phyloP scores from a whole-genome alignment of 2,888 invertebrate species.

The Ichneumoninae sp. region DNA sequence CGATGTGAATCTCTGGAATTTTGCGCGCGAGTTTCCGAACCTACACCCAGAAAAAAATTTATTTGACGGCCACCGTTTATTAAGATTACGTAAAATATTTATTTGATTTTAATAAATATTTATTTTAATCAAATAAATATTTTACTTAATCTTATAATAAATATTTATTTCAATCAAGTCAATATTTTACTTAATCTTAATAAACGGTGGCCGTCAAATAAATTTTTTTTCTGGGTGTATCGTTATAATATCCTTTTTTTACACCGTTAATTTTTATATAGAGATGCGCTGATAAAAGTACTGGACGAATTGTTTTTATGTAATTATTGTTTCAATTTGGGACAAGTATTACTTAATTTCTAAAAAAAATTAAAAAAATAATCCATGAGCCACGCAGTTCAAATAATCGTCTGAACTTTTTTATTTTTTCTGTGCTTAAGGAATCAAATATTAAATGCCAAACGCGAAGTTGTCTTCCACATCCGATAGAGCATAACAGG shows the following conservation, averaged over 20 bases:
- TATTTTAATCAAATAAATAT: no score
- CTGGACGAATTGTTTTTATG: neutral
- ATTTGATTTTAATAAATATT: no score
- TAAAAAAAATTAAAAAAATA: no score
- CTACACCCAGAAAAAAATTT: no score
- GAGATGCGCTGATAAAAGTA: neutral
- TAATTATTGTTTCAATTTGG: neutral
- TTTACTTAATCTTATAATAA: no score
- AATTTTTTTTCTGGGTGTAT: neutral
- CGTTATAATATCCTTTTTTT: neutral
- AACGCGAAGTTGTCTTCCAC: neutral
- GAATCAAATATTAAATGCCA: neutral
- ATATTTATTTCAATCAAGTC: no score
- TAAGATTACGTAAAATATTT: no score
- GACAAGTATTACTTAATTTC: neutral
- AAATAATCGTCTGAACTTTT: neutral
- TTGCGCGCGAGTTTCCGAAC: neutral
- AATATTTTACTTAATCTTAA: no score
- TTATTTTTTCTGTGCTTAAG: no score
- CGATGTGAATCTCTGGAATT: neutral
- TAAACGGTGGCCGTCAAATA: no score
- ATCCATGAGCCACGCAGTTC: no score
- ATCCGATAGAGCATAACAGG: constrained; percentile 74
- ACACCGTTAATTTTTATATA: neutral
- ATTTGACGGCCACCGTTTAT: no score